Base-by-base conservation (phyloP, 2,888 invertebrate genomes). In the Nipponacmea schrenckii region DNA sequence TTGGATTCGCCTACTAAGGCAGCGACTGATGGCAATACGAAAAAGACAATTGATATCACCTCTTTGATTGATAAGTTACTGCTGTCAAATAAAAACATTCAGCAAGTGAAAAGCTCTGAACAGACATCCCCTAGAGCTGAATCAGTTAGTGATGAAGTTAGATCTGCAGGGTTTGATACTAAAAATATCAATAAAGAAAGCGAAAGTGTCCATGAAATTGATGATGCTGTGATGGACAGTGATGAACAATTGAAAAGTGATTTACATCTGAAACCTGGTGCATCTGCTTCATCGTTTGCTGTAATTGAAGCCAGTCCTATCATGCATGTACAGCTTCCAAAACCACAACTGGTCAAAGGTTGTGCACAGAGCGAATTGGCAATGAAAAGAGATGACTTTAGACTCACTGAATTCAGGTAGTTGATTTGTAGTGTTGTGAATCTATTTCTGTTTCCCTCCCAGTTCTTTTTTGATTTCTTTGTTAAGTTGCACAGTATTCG, bases 31-130 rank as follows among this genome's bases (percentile, higher is more conserved):
- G 72, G 73, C 14, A 74, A 75, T n/a, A 74, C 77, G 4, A 72
- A 79, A 65, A 80, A 79, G 46, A 79, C 80, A 8, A 83, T 84
- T 77, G 83, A 80, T 69, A 78, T 84, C 66, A 80, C 84, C 31
- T 83, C 81, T 45, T 77, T 85, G 68, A 84, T 85, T 77, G 85
- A 85, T 74, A 83, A 83, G 68, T 78, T 85, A 8, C 75, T 85
- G 31, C 77, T 85, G 14, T 83, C 85, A 12, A 74, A 76, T n/a
- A 79, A 79, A 69, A 39, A 39, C 10, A 10, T 39, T 39, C 56
- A 56, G 24, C 56, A 20, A 56, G 56, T 56, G 20, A 56, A 24
- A 24, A 24, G 20, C 14, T 24, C 20, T 24, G 20, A 20, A 24
- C 20, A 24, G 56, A 24, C 24, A 24, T 24, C 8, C n/a, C 56